Base-by-base conservation (phyloP, 2,113 vertebrate species). In the Orycteropus afer region DNA sequence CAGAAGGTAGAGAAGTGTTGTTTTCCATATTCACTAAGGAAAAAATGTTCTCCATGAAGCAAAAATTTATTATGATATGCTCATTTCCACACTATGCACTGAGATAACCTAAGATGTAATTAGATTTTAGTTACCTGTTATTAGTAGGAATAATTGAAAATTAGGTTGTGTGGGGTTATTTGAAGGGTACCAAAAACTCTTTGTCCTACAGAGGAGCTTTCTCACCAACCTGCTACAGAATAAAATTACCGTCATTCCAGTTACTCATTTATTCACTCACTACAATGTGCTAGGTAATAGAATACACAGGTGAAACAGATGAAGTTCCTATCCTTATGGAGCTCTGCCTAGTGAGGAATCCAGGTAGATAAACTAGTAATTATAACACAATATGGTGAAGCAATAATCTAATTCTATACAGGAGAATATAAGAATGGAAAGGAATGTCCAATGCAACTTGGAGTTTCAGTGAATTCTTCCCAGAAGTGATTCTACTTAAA, bases 121-220 rank as follows among this genome's bases (percentile, higher is more conserved):
- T 90, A 47, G 82, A 81, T 69, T 94, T 78, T 63, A 22, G 29
- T 84, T 86, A 57, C 81, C 80, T 81, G 34, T 57, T 86, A 42
- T 73, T 87, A 81, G 51, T 71, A 74, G 69, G 27, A 77, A 88
- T 53, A 37, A 71, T 34, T 18, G 86, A 49, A 80, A 69, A 81
- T 45, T 89, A 61, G 57, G 40, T 53, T 53, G 13, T 42, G 3
- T 47, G 55, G 17, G 14, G 1, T 94, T 80, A 59, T 47, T 47
- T 89, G 51, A 93, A 94, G 49, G 22, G 27, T 80, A 76, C 63
- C 77, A 77, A 80, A 80, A 74, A 86, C 22, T 8, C 47, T 73
- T 93, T 34, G 22, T 57, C 53, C 8, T 34, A 3, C 0, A 63
- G 42, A 25, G 82, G 59, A 89, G 45, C 42, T 83, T 92, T 27